phyloP scores from a whole-genome alignment of 2,113 vertebrate genomes.

The Osmerus eperlanus region DNA sequence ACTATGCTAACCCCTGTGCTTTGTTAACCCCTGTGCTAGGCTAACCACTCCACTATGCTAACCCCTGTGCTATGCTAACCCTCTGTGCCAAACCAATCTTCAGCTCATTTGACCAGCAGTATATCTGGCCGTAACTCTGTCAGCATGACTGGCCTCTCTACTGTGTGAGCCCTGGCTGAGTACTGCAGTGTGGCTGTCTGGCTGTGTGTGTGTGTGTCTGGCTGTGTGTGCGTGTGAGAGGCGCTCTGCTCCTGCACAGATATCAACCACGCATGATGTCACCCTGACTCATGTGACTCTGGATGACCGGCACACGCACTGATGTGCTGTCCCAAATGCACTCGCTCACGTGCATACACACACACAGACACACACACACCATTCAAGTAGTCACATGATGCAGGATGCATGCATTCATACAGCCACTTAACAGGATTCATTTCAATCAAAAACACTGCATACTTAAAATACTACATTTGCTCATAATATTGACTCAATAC shows the following conservation, averaged over 20 bases:
- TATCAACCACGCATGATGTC: conserved; percentile 53
- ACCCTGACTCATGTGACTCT: conserved; percentile 53
- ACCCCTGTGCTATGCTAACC: neutral
- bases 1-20: neutral
- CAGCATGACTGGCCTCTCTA: neutral
- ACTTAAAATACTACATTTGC: neutral
- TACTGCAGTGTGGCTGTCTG: neutral
- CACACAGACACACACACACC: conserved; percentile 18
- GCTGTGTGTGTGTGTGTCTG: neutral
- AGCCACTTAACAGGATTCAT: neutral
- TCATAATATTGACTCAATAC: neutral
- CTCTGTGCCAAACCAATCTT: too few species aligned
- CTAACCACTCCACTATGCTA: neutral
- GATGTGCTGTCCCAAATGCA: conserved; percentile 14
- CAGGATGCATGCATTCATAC: neutral
- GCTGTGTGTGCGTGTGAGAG: conserved; percentile 4
- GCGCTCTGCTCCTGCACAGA: conserved; percentile 23
- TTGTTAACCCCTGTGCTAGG: too few species aligned
- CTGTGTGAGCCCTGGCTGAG: neutral
- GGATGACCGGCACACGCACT: conserved; percentile 34
- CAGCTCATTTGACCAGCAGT: conserved; percentile 8
- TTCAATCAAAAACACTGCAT: neutral
- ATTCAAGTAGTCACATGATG: conserved; percentile 23
- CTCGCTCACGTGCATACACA: conserved; percentile 17
- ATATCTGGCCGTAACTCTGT: conserved; percentile 26